phyloP scores from a whole-genome alignment of 2,797 vertebrate genomes.

The Poeciliopsis paucimaculata region DNA sequence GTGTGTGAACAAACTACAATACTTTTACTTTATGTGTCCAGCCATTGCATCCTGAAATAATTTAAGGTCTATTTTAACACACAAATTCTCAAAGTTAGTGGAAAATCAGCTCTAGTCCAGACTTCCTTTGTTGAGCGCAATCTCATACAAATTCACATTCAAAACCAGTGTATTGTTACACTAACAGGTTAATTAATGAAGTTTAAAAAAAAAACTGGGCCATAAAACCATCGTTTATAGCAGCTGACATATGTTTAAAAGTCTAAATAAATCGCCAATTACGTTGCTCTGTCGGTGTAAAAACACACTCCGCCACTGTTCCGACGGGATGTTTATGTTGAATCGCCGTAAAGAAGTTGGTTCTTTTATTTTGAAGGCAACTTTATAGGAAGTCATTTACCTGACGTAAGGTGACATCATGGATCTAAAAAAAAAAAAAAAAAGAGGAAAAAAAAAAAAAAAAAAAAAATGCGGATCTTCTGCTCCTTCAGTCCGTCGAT shows the following conservation, averaged over 20 bases:
- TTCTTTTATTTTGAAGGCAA: slow-evolving; percentile 55
- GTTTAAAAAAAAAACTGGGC: not conserved
- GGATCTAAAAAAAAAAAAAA: not conserved
- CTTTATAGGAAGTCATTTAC: slow-evolving; percentile 22
- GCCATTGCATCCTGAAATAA: not conserved
- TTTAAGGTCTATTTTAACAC: not conserved
- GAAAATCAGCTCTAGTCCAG: not conserved
- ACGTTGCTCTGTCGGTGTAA: too few species aligned
- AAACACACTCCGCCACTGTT: not conserved
- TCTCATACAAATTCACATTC: not conserved
- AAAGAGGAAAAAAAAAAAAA: slow-evolving; percentile 2
- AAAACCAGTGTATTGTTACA: not conserved
- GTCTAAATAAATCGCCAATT: too few species aligned
- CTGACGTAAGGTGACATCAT: slow-evolving; percentile 35
- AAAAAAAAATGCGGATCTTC: slow-evolving; percentile 24
- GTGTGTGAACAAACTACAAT: not conserved
- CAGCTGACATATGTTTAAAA: not conserved
- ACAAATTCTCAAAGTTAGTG: not conserved
- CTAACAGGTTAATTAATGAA: not conserved
- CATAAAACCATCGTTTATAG: not conserved
- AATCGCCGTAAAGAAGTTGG: not conserved
- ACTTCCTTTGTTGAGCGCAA: not conserved
- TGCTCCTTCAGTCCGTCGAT: not conserved
- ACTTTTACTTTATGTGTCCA: not conserved
- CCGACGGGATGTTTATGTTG: not conserved